Conservation (phyloP, 2,797 vertebrate genomes). For the Ateles fusciceps region DNA sequence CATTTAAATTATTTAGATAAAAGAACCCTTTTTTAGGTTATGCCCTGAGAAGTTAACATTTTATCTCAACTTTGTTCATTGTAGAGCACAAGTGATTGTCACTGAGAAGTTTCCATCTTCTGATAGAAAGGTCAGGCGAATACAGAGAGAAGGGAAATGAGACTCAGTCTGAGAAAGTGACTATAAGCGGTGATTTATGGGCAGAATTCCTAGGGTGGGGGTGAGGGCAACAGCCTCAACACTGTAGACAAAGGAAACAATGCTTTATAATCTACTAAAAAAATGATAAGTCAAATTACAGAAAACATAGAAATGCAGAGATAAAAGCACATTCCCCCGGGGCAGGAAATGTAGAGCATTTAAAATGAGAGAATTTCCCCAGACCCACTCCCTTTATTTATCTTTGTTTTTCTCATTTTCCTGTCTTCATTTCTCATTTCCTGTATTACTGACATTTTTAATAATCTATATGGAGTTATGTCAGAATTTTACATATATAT, state of each 20-base stretch:
- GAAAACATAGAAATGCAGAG: constrained; percentile 62
- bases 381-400: constrained; percentile 45
- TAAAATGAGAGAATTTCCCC: constrained; percentile 59
- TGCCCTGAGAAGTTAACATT: neutral
- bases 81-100: neutral
- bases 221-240: neutral
- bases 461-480: constrained; percentile 44
- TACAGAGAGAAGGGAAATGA: constrained; percentile 15
- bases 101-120: constrained; percentile 43
- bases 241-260: constrained; percentile 52
- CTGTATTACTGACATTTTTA: constrained; percentile 52
- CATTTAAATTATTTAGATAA: constrained; percentile 39
- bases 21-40: neutral
- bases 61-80: constrained; percentile 21
- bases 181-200: constrained; percentile 56
- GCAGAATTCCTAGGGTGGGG: constrained; percentile 51
- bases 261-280: constrained; percentile 64
- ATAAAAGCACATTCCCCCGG: constrained; percentile 72
- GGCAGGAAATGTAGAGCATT: constrained; percentile 70
- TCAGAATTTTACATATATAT: neutral
- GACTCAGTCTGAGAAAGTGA: neutral
- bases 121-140: constrained; percentile 36
- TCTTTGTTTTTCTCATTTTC: constrained; percentile 56
- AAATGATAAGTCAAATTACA: constrained; percentile 71
- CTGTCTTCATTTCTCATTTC: constrained; percentile 68